A percentile compares a stretch with the other conserved stretches of the same genome.
Conservation (phyloP, 2,888 invertebrate species). For the Phengaris arion region DNA sequence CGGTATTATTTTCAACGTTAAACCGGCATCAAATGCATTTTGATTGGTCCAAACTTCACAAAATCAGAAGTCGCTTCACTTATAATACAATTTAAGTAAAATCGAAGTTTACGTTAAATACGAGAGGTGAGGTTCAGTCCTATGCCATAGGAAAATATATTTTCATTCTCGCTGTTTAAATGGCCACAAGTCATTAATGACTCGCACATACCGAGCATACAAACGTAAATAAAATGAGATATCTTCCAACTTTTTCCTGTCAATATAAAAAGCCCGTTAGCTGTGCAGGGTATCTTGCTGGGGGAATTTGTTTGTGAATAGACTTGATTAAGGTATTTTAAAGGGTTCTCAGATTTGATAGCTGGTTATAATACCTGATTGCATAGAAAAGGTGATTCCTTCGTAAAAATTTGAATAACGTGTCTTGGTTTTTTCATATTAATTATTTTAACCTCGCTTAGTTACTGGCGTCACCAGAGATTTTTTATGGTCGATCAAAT, state of each 20-base stretch:
- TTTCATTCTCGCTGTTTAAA: slow-evolving; percentile 30
- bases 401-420: not conserved
- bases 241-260: slow-evolving; percentile 42
- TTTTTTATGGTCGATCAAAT: too few relatives aligned
- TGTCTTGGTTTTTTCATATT: too few relatives aligned
- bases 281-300: not conserved
- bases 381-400: not conserved
- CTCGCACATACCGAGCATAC: slow-evolving; percentile 54
- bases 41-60: too few relatives aligned
- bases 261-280: slow-evolving; percentile 18
- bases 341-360: not conserved
- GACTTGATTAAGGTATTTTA: slow-evolving; percentile 4
- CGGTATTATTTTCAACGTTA: too few relatives aligned
- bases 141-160: too few relatives aligned
- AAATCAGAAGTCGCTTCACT: too few relatives aligned
- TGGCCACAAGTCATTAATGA: slow-evolving; percentile 48
- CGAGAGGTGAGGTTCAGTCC: too few relatives aligned
- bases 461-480: too few relatives aligned
- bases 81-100: too few relatives aligned
- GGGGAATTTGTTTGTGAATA: not conserved
- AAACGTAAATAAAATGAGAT: slow-evolving; percentile 53
- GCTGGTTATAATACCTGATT: not conserved
- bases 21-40: too few relatives aligned
- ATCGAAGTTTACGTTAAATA: too few relatives aligned
- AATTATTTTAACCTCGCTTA: too few relatives aligned